Base-by-base conservation (phyloP, 2,797 vertebrate genomes). In the Coranthus polyacanthus region DNA sequence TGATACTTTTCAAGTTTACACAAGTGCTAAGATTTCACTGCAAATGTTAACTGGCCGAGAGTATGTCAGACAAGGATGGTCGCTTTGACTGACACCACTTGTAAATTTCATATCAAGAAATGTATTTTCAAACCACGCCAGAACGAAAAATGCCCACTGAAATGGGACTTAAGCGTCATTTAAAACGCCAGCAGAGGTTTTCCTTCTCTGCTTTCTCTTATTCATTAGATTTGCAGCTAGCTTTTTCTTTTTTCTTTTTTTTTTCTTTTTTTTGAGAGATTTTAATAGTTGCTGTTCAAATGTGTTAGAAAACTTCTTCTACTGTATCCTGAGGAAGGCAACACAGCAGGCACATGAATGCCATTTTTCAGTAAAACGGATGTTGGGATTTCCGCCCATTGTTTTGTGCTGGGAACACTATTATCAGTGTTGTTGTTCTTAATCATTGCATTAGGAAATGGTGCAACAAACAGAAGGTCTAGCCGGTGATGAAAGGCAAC, bases 351-450 rank as follows among this genome's bases (percentile, higher is more conserved):
- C 72, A 20, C 82, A 18, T 86, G 84, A 90, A 89, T 90, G 86
- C 83, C 84, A 79, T 86, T 86, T 91, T 92, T 93, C 86, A 83
- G 82, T 79, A 24, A 86, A 88, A 86, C 78, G 86, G 87, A 93
- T 89, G 90, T 84, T 89, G 86, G 90, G 86, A 84, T 92, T 92
- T 94, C 93, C 93, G 85, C 58, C 88, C 69, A 93, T 94, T 94
- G 93, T 94, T 81, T 78, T 4, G 11, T 70, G 80, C 85, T 92
- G 92, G 91, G 92, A 94, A 94, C 89, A 76, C 79, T 47, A 87
- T 83, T 86, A 89, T 89, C 86, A 77, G 29, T 84, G 88, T 88
- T 91, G 89, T 91, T 90, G 82, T 87, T 89, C 81, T 87, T 88
- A 88, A 89, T 88, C 86, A 89, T 79, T 80, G 84, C 78, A 84